Base-by-base conservation (phyloP, 2,888 invertebrate genomes). In the Cloeon dipterum region DNA sequence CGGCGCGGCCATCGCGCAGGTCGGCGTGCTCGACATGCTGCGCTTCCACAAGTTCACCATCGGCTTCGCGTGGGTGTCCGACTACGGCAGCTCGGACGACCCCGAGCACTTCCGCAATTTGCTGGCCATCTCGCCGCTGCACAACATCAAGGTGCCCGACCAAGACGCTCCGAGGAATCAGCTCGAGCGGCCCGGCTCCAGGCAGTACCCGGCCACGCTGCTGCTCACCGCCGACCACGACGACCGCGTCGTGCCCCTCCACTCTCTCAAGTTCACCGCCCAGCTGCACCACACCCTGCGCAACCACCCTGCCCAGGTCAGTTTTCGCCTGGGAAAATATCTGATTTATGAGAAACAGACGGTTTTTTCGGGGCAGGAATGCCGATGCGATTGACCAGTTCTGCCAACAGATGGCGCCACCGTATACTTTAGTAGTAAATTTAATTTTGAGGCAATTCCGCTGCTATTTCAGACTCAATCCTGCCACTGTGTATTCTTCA, bases 21-120 rank as follows among this genome's bases (percentile, higher is more conserved):
- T 94, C 39, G 94, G 91, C 86, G 94, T 98, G 2, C 64, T 94
- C 61, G 98, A 98, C 60, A 89, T 96, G 93, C 62, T 96, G 42
- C 71, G 93, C 39, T 98, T 83, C 63, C 93, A 96, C 58, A 91
- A 91, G 61, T 93, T 96, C 58, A 98, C 96, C 5, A 89, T 96
- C 51, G 98, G 94, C 0, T 81, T 83, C 58, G 85, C 89, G 32
- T 98, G 96, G 96, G 76, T 69, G 13, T 83, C 91, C 0, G 96
- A 98, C 61, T 98, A 81, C 61, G 96, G 96, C 29, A 77, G 75
- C 56, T 75, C 93, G 0, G 86, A 88, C 47, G 72, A 82, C 47
- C 63, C 70, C 47, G 73, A 81, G 20, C 79, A 94, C 50, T 96
- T 94, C 54, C 63, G 77, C 8, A 81, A 79, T 57, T 58, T 91